Evolutionary conservation across 30 jellyfish, hydroid and myxozoan genomes (phyloP), one percentile per base, ranked within the genome.

Genomic region (Aurelia coerulea): DNA sequence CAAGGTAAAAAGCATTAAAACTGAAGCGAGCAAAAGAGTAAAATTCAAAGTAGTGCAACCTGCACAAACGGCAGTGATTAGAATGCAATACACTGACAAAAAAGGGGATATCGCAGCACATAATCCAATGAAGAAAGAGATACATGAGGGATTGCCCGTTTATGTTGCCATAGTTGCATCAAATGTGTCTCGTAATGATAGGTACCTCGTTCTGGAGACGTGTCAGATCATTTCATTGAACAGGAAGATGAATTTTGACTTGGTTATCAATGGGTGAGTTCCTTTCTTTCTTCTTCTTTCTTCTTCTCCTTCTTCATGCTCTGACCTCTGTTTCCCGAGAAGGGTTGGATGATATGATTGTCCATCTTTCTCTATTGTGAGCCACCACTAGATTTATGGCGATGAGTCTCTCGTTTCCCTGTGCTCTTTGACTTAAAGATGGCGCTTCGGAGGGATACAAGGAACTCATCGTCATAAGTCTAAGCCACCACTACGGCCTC

Each of bases 71-170:
- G 19, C 12, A 19, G 62, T 39, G 2, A 17, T 83, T 5, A 31
- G 53, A 16, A 83, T 83, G 86, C 72, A 37, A 13, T 83, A 83
- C 54, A 83, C 92, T 4, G 81, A 71, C 54, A 59, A 62, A 34
- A 11, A 5, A n/a, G 92, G 92, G 14, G 63, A 62, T 11, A 23
- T 62, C 39, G n/a, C 33, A 12, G 9, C 17, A 56, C 66, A 63
- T 42, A 32, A 62, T 37, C 85, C 82, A 0, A 69, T 52, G 60
- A 46, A 83, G 12, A 70, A 53, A 56, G 74, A 59, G 64, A 46
- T 64, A 2, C 51, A 58, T 19, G 82, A 83, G 50, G 92, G 92
- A 64, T 54, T 37, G 15, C 92, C 77, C 4, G 86, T 83, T 2
- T 83, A 13, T 41, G 85, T 83, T 13, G 65, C 59, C 12, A 71